phyloP scores from a whole-genome alignment of 2,888 invertebrate genomes.

The Chromoteleia sp. region DNA sequence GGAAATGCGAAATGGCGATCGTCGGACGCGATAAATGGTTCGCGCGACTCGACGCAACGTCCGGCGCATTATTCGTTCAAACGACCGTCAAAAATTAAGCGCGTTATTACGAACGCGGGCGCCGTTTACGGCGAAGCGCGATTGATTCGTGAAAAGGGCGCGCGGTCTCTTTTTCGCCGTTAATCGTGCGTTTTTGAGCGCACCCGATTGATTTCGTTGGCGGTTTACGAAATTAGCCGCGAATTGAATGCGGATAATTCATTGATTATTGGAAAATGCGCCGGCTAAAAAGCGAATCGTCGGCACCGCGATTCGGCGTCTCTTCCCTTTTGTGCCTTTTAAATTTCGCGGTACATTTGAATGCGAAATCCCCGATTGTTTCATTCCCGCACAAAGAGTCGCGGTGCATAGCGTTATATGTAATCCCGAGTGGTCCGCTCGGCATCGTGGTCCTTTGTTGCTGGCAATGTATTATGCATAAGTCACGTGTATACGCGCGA shows the following conservation, averaged over 20 bases:
- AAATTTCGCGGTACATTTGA: conserved; percentile 47
- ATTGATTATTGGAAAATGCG: conserved; percentile 30
- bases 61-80: conserved; percentile 32
- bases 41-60: conserved; percentile 14
- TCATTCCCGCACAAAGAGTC: conserved; percentile 51
- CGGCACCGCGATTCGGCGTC: conserved; percentile 1
- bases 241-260: conserved; percentile 18
- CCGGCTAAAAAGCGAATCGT: conserved; percentile 24
- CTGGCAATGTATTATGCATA: conserved; percentile 67
- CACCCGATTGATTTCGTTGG: not conserved
- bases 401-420: conserved; percentile 53
- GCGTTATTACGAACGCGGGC: too few species aligned
- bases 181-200: not conserved
- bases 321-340: conserved; percentile 19
- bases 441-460: conserved; percentile 60
- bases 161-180: too few species aligned
- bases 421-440: conserved; percentile 59
- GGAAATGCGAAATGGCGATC: conserved; percentile 44
- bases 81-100: conserved; percentile 22
- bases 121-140: too few species aligned
- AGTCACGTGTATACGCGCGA: conserved; percentile 63
- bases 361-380: conserved; percentile 62
- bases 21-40: conserved; percentile 27
- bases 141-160: too few species aligned
- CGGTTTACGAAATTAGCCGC: conserved; percentile 10